Base-by-base conservation (phyloP, 2,113 vertebrate species). In the Hiodon tergisus region DNA sequence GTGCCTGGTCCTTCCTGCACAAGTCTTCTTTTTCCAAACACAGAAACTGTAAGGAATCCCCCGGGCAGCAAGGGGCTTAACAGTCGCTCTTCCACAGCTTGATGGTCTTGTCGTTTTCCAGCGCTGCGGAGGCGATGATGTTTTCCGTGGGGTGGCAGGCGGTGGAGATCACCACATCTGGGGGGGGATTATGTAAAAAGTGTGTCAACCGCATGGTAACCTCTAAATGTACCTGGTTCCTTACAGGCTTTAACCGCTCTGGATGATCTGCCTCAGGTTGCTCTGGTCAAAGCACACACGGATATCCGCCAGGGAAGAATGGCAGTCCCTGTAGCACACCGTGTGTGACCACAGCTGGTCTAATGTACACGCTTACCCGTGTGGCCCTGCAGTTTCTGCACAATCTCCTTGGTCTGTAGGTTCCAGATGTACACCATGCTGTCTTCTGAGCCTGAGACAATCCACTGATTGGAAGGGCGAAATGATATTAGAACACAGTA, bases 101-200 rank as follows among this genome's bases (percentile, higher is more conserved):
- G 88, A 99, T 99, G 81, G 97, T 99, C 88, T 99, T 99, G 95
- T 99, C 97, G 0, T 98, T 99, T 90, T 99, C 97, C 90, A 99
- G 87, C 4, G 97, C 97, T 0, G 97, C 97, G 0, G 97, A 99
- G 0, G 97, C 97, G 0, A 99, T 95, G 92, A 99, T 99, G 92
- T 99, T 98, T 83, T 99, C 97, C 82, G 97, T 98, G 0, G 97
- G 97, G 88, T 99, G 97, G 82, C 97, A 99, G 57, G 97, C 97
- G 5, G 97, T 99, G 0, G 96, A 98, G 81, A 99, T 98, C 76
- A 99, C 96, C 2, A 99, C 97, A 71, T 98, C 97, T 98, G 81
- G 72, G 48, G 17, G 60, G 6, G 54, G 62, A 53, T 31, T 8
- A 5, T 3, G 63, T 7, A 11, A 66, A 66, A 66, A 65, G 31